Conservation (phyloP, 1,140 invertebrate species). For the Drosophila leontia region DNA sequence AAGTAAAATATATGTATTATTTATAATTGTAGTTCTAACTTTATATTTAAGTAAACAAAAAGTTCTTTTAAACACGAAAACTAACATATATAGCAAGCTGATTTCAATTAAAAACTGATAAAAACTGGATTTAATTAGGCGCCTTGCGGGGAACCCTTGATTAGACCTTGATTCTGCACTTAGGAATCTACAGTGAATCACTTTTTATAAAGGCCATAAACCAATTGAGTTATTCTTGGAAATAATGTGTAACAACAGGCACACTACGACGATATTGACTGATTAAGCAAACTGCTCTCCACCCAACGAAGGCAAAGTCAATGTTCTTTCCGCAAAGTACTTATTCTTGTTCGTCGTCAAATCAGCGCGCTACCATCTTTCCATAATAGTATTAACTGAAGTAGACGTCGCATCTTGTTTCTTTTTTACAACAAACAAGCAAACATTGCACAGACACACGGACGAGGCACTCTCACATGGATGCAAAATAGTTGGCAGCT, state of each 20-base stretch:
- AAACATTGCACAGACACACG: conserved; percentile 10
- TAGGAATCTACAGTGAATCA: conserved; percentile 12
- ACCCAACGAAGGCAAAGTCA: conserved; percentile 20
- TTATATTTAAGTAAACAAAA: neutral
- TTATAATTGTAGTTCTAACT: too few species aligned
- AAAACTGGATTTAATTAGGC: neutral
- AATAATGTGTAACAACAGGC: conserved; percentile 31
- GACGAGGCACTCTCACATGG: conserved; percentile 47
- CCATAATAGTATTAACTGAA: conserved; percentile 52
- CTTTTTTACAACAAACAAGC: conserved; percentile 32
- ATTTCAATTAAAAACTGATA: neutral
- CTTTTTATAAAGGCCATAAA: neutral
- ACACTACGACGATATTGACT: conserved; percentile 7
- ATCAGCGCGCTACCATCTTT: conserved; percentile 46
- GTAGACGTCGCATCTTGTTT: conserved; percentile 24
- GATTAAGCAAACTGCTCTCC: conserved; percentile 20
- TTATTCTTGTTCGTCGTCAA: conserved; percentile 29
- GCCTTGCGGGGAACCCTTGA: neutral
- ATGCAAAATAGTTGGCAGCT: conserved; percentile 81
- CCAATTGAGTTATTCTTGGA: conserved; percentile 34
- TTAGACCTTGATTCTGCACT: neutral
- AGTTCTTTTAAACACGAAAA: neutral
- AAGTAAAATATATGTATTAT: too few species aligned
- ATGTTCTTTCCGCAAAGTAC: conserved; percentile 30
- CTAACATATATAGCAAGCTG: too few species aligned